Evolutionary conservation across 2,113 vertebrate species (phyloP), one percentile per base, ranked within the genome.

Genomic region (Australoheros scitulus): DNA sequence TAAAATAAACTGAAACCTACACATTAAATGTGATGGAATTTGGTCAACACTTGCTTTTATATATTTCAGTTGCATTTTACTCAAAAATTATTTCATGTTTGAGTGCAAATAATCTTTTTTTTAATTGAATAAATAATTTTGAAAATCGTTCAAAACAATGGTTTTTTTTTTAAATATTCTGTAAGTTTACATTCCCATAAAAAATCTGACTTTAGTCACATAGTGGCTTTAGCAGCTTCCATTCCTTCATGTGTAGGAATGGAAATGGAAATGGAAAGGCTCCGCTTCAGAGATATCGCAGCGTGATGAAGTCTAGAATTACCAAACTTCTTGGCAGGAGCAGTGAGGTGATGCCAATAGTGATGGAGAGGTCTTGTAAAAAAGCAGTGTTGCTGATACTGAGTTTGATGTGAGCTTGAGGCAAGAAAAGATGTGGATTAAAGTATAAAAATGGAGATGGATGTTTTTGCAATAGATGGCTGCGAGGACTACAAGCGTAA

Each of bases 391-490:
- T 34, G 32, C 13, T 61, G 60, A 83, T 78, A 61, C 17, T n/a
- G 59, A 79, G 32, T 64, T 57, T 65, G 65, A 84, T 41, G 64
- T 57, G 72, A 76, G 77, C 79, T 65, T 1, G 34, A 80, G 81
- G 80, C 70, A 20, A 76, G 79, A 63, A 24, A 56, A 60, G 38
- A 60, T 38, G 50, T 64, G 13, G 22, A 74, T 34, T 18, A 74
- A 56, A 60, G 26, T 59, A 59, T 59, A 61, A 80, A 82, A 86
- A 82, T 63, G 75, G 82, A 87, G 77, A 81, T 81, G 77, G 86
- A 85, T 75, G 78, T 47, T 85, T 85, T 84, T 87, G 81, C 79
- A 24, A 77, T 70, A 43, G 81, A 82, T 36, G 81, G 61, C 76
- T 9, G 7, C 34, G 56, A 58, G 41, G 50, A 63, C 76, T 36